phyloP scores from a whole-genome alignment of 2,888 invertebrate species.

The Cerastis leucographa region DNA sequence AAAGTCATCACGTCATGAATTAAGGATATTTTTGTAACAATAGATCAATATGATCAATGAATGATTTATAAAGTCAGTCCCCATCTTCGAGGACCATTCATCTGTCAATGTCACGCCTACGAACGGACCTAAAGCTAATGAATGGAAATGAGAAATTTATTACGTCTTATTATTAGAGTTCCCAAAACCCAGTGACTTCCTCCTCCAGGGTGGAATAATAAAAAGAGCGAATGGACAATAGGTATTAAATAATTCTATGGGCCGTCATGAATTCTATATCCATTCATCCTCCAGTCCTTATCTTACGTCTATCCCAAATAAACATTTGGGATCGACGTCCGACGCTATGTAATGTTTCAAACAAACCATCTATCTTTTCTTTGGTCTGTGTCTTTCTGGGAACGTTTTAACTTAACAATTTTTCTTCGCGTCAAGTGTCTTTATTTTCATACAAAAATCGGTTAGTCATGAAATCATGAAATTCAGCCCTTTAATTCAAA shows the following conservation, averaged over 20 bases:
- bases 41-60: constrained; percentile 64
- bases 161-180: constrained; percentile 55
- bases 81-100: constrained; percentile 64
- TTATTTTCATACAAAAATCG: neutral
- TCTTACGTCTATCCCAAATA: no score
- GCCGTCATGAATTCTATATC: constrained; percentile 20
- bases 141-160: constrained; percentile 70
- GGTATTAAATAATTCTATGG: constrained; percentile 24
- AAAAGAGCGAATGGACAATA: constrained; percentile 7
- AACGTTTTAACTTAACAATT: neutral
- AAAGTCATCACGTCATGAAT: constrained; percentile 16
- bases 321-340: neutral
- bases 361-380: neutral
- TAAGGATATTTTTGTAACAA: constrained; percentile 17
- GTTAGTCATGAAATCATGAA: neutral
- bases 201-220: constrained; percentile 15
- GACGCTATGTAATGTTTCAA: neutral
- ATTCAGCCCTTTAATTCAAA: no score
- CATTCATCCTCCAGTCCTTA: neutral
- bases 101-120: constrained; percentile 74
- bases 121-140: constrained; percentile 62
- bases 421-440: neutral
- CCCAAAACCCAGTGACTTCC: constrained; percentile 15
- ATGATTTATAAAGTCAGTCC: constrained; percentile 57
- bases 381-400: neutral